phyloP scores from a whole-genome alignment of 1,140 invertebrate species.

The Protaetia brevitarsis region DNA sequence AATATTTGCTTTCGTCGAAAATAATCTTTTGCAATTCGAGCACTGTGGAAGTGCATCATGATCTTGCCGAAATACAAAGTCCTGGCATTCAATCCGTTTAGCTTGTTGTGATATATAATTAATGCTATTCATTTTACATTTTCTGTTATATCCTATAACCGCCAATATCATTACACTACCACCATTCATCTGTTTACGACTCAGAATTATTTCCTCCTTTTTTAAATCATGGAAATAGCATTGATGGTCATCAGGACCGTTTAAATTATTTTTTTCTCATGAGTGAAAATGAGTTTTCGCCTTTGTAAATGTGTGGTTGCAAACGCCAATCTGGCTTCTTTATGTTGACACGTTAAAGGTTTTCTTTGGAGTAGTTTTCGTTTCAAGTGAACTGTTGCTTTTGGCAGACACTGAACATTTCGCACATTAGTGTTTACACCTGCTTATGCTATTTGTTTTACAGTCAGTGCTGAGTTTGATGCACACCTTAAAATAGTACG shows the following conservation, averaged over 20 bases:
- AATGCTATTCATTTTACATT: neutral
- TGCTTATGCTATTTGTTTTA: neutral
- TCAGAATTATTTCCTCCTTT: constrained; percentile 38
- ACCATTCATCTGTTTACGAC: neutral
- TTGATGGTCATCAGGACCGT: constrained; percentile 48
- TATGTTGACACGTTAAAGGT: neutral
- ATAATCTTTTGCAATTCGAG: neutral
- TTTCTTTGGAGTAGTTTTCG: neutral
- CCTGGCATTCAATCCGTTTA: neutral
- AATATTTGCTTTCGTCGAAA: neutral
- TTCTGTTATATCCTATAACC: neutral
- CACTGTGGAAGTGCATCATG: neutral
- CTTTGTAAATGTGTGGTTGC: neutral
- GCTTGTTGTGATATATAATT: neutral
- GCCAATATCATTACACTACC: constrained; percentile 3
- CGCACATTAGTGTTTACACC: neutral
- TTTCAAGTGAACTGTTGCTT: neutral
- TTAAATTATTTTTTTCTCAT: constrained; percentile 49
- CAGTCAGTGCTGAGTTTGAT: neutral
- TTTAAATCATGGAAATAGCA: constrained; percentile 49
- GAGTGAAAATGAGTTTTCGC: constrained; percentile 42
- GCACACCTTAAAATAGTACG: neutral
- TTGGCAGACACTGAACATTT: neutral
- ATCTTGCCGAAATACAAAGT: neutral
- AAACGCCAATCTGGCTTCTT: neutral